Evolutionary conservation across 2,888 invertebrate species (phyloP).

Genomic region (Megamerina dolium): DNA sequence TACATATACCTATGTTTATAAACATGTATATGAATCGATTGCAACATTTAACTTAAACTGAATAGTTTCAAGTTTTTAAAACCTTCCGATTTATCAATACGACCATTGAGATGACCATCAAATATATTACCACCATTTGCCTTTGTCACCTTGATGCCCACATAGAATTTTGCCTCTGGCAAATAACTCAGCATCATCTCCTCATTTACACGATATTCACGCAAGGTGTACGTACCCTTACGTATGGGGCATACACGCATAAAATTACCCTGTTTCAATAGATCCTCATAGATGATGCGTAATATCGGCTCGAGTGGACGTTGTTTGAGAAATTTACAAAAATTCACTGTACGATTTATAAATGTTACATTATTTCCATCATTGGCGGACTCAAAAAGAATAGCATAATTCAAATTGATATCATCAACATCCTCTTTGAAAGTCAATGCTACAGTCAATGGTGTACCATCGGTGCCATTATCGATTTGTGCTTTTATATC

Average conservation of each 20-base stretch:
- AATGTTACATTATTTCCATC: slow-evolving; percentile 31
- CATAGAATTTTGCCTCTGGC: slow-evolving; percentile 35
- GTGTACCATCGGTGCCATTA: slow-evolving; percentile 27
- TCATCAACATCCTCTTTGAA: slow-evolving; percentile 31
- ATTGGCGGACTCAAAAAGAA: slow-evolving; percentile 30
- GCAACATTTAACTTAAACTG: slow-evolving; percentile 34
- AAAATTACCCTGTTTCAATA: slow-evolving; percentile 32
- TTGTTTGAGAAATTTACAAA: slow-evolving; percentile 37
- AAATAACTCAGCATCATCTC: slow-evolving; percentile 39
- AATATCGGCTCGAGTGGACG: slow-evolving; percentile 30
- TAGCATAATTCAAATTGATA: slow-evolving; percentile 22
- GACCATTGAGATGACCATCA: slow-evolving; percentile 28
- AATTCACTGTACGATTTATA: slow-evolving; percentile 27
- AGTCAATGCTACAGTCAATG: slow-evolving; percentile 27
- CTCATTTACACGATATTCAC: slow-evolving; percentile 37
- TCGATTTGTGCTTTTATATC: slow-evolving; percentile 30
- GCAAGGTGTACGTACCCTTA: slow-evolving; percentile 31
- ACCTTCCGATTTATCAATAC: slow-evolving; percentile 43
- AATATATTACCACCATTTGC: slow-evolving; percentile 25
- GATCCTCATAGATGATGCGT: slow-evolving; percentile 32
- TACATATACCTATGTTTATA: no score
- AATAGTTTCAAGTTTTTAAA: slow-evolving; percentile 45
- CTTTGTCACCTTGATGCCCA: slow-evolving; percentile 21
- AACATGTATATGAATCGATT: no score
- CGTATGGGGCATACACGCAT: slow-evolving; percentile 37